Base-by-base conservation (phyloP, 2,888 invertebrate genomes). In the Monoplex corrugatus region DNA sequence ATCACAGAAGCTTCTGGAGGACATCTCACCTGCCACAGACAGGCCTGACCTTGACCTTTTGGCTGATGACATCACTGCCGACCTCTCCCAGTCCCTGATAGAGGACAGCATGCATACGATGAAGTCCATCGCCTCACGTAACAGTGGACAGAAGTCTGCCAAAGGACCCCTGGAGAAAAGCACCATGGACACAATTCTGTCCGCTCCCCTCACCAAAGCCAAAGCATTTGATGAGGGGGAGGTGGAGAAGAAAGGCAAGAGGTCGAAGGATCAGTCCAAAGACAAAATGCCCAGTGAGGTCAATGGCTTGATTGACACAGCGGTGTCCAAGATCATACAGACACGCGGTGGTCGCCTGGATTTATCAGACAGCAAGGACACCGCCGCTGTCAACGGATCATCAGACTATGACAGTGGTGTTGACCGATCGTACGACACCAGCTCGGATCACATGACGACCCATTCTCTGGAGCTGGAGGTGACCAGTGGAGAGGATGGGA, bases 321-420 rank as follows among this genome's bases (percentile, higher is more conserved):
- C 95, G 16, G 92, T 95, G 40, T 91, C 93, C 32, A 93, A 94
- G 44, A 94, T 95, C 92, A 87, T 95, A 38, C 90, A 90, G 43
- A 95, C 95, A 50, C 63, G 85, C 0, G 57, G 57, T 19, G 50
- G 78, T 19, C 85, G 72, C 8, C 72, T 50, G 50, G 63, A 89
- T 43, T 45, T 87, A 80, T 40, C 38, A 35, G 38, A 86, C 44
- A 32, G 75, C 50, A 83, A 45, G n/a, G 87, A 88, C 32, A 32
- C 86, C 0, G 44, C 85, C 16, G 38, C 82, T 50, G 50, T 90
- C 28, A 88, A 89, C 45, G 90, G 90, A 0, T 84, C 87, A 44
- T 85, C 89, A 8, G 88, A 87, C 43, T 40, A 80, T 44, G 87
- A 89, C 38, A 85, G 57, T 28, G 87, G 89, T 16, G 86, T 85